Conservation (phyloP, 2,797 vertebrate species). For the Silurus lanzhouensis region DNA sequence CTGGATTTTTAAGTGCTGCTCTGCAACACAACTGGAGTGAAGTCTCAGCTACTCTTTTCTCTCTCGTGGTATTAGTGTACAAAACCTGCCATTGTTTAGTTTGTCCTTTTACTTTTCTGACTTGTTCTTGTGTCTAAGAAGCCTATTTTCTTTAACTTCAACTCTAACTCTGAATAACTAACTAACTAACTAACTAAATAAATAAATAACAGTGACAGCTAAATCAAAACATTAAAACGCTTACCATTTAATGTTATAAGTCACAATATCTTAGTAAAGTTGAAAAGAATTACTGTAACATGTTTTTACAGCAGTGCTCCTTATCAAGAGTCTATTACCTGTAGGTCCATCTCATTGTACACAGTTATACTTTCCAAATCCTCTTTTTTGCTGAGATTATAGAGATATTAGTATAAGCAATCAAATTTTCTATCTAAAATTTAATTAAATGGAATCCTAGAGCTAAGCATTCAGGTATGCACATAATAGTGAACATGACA, state of each 20-base stretch:
- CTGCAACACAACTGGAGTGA: conserved; percentile 30
- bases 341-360: not conserved
- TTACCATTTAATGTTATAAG: not conserved
- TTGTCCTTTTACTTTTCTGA: not conserved
- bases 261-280: not conserved
- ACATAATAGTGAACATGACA: conserved; percentile 11
- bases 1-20: conserved; percentile 34
- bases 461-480: not conserved
- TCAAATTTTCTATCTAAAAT: not conserved
- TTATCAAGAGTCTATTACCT: not conserved
- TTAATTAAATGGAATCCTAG: not conserved
- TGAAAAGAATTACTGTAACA: not conserved
- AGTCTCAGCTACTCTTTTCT: conserved; percentile 10
- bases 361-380: not conserved
- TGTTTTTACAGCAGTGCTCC: not conserved
- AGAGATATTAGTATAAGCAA: not conserved
- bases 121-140: not conserved
- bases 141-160: not conserved
- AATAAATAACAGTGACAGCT: not conserved
- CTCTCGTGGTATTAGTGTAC: not conserved
- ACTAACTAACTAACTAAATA: not conserved
- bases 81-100: conserved; percentile 31
- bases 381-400: not conserved
- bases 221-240: not conserved
- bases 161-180: no score